Conservation (phyloP, 2,797 vertebrate species). For the Anisognathus igniventris region DNA sequence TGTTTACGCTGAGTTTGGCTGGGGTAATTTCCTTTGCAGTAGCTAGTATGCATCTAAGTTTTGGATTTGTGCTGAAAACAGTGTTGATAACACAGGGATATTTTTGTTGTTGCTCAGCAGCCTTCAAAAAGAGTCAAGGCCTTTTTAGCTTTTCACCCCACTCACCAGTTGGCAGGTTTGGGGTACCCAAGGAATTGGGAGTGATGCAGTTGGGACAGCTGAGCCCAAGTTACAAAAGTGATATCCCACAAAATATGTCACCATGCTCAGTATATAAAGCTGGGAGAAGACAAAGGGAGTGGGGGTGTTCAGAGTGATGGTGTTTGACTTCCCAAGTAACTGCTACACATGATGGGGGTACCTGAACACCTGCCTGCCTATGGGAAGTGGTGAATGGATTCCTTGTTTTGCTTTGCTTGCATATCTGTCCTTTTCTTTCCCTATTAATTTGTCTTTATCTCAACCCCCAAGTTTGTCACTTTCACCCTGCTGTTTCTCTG, state of each 20-base stretch:
- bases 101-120: not conserved
- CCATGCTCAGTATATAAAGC: not conserved
- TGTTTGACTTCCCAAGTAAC: not conserved
- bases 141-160: not conserved
- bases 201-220: accelerated
- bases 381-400: not conserved
- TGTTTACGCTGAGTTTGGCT: accelerated
- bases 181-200: not conserved
- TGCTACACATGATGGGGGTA: accelerated
- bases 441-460: not conserved
- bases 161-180: not conserved
- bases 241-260: not conserved
- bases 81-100: too few relatives aligned
- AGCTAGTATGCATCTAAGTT: not conserved
- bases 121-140: not conserved
- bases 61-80: not conserved
- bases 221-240: not conserved
- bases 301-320: not conserved
- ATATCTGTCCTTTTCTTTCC: not conserved
- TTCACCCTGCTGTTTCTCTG: not conserved
- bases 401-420: not conserved
- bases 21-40: not conserved
- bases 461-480: not conserved
- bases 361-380: not conserved
- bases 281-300: not conserved